Evolutionary conservation across 2,888 invertebrate species (phyloP).

Genomic region (Pachydiplax longipennis): DNA sequence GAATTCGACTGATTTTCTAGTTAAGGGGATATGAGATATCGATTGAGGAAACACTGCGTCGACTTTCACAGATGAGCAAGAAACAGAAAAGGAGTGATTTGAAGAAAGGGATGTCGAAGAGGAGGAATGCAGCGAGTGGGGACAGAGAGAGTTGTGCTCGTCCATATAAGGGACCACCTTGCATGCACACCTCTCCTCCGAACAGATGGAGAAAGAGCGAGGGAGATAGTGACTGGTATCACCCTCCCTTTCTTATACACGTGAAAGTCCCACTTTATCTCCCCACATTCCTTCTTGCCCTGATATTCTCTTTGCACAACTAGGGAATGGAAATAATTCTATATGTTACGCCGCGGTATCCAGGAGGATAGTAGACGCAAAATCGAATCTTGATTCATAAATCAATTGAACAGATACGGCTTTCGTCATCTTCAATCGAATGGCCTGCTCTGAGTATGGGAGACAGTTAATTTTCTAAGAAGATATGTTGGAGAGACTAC

Average conservation of each 20-base stretch:
- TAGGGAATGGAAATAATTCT: not conserved
- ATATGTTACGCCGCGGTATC: not conserved
- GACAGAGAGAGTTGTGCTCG: not conserved
- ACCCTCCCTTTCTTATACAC: not conserved
- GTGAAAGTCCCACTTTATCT: slow-evolving; percentile 1
- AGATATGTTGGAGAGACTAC: no score
- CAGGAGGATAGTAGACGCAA: not conserved
- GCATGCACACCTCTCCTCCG: not conserved
- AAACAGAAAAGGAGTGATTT: not conserved
- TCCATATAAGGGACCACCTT: not conserved
- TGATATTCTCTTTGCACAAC: not conserved
- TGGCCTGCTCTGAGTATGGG: no score
- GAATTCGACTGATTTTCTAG: no score
- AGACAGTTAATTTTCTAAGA: no score
- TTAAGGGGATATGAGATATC: not conserved
- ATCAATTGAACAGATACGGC: not conserved
- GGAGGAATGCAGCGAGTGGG: not conserved
- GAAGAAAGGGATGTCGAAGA: not conserved
- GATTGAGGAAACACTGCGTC: not conserved
- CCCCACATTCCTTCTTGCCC: not conserved
- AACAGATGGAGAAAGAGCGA: not conserved
- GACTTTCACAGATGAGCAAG: not conserved
- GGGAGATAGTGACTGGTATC: not conserved
- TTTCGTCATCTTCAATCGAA: no score
- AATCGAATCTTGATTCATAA: not conserved